phyloP scores from a whole-genome alignment of 1,140 invertebrate species.

The Rhagoletis zephyria region DNA sequence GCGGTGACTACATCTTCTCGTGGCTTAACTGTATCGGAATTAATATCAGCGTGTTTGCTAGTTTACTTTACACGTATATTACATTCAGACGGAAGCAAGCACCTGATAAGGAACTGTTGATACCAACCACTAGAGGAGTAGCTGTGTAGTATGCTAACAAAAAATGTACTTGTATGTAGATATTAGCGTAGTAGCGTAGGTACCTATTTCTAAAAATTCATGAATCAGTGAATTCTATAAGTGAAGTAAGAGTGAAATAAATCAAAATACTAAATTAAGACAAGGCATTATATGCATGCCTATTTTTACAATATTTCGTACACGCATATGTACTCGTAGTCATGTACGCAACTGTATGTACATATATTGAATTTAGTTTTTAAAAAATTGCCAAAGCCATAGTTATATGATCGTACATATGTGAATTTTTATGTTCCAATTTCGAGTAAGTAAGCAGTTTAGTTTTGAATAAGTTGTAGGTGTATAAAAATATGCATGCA shows the following conservation, averaged over 20 bases:
- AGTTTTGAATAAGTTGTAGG: neutral
- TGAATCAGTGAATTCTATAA: neutral
- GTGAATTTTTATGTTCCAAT: conserved; percentile 38
- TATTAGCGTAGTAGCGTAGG: neutral
- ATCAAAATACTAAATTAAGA: neutral
- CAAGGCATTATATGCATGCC: neutral
- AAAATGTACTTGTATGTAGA: conserved; percentile 46
- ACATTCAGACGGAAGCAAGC: conserved; percentile 80
- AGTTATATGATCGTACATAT: conserved; percentile 21
- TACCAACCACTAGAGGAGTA: conserved; percentile 73
- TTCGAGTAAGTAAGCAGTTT: conserved; percentile 6
- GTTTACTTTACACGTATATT: conserved; percentile 85
- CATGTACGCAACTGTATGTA: neutral
- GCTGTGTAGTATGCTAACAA: conserved; percentile 71
- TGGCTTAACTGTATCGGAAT: conserved; percentile 94
- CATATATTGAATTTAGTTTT: neutral
- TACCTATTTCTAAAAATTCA: too few species aligned
- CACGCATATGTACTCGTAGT: neutral
- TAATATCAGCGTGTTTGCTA: conserved; percentile 90
- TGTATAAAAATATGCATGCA: conserved; percentile 35
- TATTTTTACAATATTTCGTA: neutral
- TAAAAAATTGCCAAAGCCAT: conserved; percentile 50
- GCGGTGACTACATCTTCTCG: conserved; percentile 96
- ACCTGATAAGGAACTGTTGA: conserved; percentile 73
- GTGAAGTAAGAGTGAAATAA: neutral